A percentile compares a stretch with the other conserved stretches of the same genome.
These are phyloP conservation scores for Halcyon senegalensis DNA, from an alignment of 2,113 vertebrate genomes.

Conservation along the genomic window DNA sequence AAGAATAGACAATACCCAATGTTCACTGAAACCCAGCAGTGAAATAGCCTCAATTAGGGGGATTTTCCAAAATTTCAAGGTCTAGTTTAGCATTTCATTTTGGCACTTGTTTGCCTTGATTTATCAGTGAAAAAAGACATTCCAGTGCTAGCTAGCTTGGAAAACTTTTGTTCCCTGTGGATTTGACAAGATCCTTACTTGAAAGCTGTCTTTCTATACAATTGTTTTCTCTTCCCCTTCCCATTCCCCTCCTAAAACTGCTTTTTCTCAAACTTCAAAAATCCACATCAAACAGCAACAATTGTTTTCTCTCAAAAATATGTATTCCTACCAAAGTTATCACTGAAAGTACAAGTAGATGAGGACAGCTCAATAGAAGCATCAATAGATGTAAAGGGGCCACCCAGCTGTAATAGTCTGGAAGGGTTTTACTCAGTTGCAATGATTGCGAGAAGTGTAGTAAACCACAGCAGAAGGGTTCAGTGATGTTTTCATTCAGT, in stretches of 20 bases:
- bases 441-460: background rate
- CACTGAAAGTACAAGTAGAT: background rate
- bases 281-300: background rate
- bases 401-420: background rate
- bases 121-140: background rate
- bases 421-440: background rate
- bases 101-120: background rate
- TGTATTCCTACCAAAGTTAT: background rate
- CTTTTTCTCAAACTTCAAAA: background rate
- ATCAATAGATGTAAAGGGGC: background rate
- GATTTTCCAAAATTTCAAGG: background rate
- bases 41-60: background rate
- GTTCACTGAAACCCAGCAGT: background rate
- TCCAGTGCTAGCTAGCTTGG: background rate
- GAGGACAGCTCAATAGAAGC: background rate
- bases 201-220: background rate
- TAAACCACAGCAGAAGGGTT: background rate
- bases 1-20: background rate
- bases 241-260: background rate
- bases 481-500: background rate
- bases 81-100: background rate
- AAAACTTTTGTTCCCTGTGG: background rate
- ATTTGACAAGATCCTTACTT: background rate
- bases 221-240: background rate
- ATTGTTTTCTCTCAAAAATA: background rate